These are phyloP conservation scores for Caenorhabditis wallacei DNA, from an alignment of 2,888 invertebrate species.

Conservation along the genomic window DNA sequence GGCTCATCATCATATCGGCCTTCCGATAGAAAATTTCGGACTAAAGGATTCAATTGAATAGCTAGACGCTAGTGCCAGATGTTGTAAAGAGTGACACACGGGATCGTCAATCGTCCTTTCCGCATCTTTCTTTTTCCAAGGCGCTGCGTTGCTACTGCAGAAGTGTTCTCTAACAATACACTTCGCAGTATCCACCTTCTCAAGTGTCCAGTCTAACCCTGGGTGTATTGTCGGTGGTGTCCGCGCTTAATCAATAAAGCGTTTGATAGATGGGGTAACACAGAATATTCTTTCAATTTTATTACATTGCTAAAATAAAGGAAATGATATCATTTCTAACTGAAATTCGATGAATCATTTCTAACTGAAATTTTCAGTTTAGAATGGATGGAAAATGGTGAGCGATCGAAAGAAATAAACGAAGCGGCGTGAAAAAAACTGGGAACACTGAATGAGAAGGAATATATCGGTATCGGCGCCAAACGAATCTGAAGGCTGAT, in stretches of 20 bases:
- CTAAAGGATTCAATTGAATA: conserved; percentile 31
- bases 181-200: conserved; percentile 44
- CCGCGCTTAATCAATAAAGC: conserved; percentile 33
- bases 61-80: conserved; percentile 53
- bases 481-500: conserved; percentile 25
- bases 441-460: conserved; percentile 27
- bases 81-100: conserved; percentile 58
- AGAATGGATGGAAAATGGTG: conserved; percentile 1
- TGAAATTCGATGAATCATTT: conserved; percentile 48
- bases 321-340: conserved; percentile 16
- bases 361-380: too few species aligned
- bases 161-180: conserved; percentile 45
- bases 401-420: background rate
- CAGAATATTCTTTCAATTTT: conserved; percentile 9
- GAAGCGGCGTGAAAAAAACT: conserved; percentile 7
- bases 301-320: conserved; percentile 20
- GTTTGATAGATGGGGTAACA: background rate
- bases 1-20: conserved; percentile 1
- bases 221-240: conserved; percentile 14
- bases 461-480: conserved; percentile 18
- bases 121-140: conserved; percentile 13
- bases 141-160: conserved; percentile 22
- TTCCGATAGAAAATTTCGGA: conserved; percentile 10
- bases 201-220: conserved; percentile 47
- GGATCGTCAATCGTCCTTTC: conserved; percentile 37